Percentiles rank a stretch among this genome's conserved stretches.
Evolutionary conservation across 2,888 invertebrate species (phyloP).

Genomic region (Diaperis boleti): DNA sequence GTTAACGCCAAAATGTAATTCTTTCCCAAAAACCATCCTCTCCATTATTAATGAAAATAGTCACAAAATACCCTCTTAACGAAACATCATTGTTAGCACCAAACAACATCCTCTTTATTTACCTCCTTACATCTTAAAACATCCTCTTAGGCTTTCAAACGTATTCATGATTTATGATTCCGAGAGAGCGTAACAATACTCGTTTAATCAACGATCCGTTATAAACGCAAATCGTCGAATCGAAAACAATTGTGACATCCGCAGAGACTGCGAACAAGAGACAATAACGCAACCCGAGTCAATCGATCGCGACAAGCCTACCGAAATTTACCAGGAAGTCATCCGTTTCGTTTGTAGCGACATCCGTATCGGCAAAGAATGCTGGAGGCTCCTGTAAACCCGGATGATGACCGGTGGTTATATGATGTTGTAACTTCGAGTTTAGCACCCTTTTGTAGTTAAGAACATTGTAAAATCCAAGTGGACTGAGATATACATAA

Average conservation of each 20-base stretch:
- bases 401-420: background rate
- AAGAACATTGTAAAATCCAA: too few relatives aligned
- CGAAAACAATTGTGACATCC: conserved; percentile 10
- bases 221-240: conserved; percentile 24
- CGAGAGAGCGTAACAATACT: conserved; percentile 21
- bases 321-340: conserved; percentile 2
- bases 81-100: conserved; percentile 4
- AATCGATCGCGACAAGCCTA: conserved; percentile 9
- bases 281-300: background rate
- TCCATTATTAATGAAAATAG: background rate
- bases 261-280: conserved; percentile 4
- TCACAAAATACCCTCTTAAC: conserved; percentile 3
- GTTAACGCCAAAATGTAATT: background rate
- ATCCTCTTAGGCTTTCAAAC: conserved; percentile 5
- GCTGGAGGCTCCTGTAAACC: background rate
- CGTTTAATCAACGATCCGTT: conserved; percentile 25
- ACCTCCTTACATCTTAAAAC: conserved; percentile 3
- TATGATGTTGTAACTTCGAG: background rate
- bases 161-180: conserved; percentile 28
- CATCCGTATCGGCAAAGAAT: background rate
- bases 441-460: background rate
- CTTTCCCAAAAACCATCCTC: background rate
- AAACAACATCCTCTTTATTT: conserved; percentile 4
- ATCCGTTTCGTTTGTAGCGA: background rate
- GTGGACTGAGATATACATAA: too few relatives aligned